Evolutionary conservation across 2,888 invertebrate species (phyloP).

Genomic region (Allophyes oxyacanthae): DNA sequence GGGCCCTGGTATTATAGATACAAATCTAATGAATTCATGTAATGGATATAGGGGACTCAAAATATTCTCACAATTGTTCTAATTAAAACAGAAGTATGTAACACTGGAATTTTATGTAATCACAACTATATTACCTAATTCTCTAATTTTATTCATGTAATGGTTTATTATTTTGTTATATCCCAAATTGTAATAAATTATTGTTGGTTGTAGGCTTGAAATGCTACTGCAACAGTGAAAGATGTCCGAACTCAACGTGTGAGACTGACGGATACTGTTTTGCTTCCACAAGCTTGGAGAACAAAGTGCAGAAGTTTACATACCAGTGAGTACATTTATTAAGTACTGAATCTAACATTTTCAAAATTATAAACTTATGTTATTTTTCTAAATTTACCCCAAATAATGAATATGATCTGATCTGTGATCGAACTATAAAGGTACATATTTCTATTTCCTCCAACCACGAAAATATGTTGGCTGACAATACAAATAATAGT

Average conservation of each 20-base stretch:
- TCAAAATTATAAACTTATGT: slow-evolving; percentile 12
- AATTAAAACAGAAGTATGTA: no score
- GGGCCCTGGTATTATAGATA: no score
- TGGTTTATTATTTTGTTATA: background rate
- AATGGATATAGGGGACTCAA: no score
- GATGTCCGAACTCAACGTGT: slow-evolving; percentile 94
- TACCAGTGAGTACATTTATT: slow-evolving; percentile 92
- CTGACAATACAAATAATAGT: slow-evolving; percentile 35
- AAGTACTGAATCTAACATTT: background rate
- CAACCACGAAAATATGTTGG: slow-evolving; percentile 36
- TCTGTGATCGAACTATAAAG: slow-evolving; percentile 34
- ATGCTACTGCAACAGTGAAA: slow-evolving; percentile 96
- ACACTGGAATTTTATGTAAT: no score
- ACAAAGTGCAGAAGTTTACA: slow-evolving; percentile 90
- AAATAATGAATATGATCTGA: slow-evolving; percentile 10
- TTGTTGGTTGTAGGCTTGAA: slow-evolving; percentile 90
- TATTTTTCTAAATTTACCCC: slow-evolving; percentile 29
- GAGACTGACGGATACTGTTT: slow-evolving; percentile 97
- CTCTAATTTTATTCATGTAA: no score
- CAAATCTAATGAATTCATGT: no score
- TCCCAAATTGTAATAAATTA: no score
- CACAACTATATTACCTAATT: no score
- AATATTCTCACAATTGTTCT: no score
- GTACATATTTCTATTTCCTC: slow-evolving; percentile 62
- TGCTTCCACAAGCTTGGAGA: slow-evolving; percentile 92